phyloP scores from a whole-genome alignment of 2,113 vertebrate genomes.

The Otus sunia region DNA sequence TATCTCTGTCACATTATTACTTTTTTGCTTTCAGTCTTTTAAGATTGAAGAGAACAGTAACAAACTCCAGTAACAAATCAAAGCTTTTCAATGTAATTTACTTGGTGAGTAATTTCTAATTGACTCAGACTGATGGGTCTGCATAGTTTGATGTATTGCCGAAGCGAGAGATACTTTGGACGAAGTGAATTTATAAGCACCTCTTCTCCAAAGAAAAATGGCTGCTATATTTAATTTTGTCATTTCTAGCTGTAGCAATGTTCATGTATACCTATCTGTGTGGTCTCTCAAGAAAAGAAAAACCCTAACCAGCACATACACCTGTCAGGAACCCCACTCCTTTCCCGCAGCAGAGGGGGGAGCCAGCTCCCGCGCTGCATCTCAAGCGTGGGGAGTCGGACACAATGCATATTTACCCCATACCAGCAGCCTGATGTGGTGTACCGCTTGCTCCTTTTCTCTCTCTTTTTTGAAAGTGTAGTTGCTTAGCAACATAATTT shows the following conservation, averaged over 20 bases:
- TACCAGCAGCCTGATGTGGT: neutral
- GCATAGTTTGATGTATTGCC: constrained; percentile 74
- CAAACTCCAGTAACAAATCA: constrained; percentile 75
- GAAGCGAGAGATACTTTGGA: constrained; percentile 72
- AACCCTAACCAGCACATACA: neutral
- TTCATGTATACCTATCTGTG: constrained; percentile 57
- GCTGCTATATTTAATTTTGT: constrained; percentile 80
- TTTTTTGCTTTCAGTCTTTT: constrained; percentile 71
- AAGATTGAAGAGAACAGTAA: constrained; percentile 73
- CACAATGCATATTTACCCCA: neutral
- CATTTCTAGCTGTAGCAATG: constrained; percentile 70
- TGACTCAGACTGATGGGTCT: constrained; percentile 80
- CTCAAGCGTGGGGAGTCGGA: neutral
- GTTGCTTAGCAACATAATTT: constrained; percentile 71
- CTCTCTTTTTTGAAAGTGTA: neutral
- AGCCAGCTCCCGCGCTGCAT: neutral
- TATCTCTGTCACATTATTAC: constrained; percentile 75
- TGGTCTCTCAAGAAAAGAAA: neutral
- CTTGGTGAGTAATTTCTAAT: constrained; percentile 83
- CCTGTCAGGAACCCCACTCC: neutral
- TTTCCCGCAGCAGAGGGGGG: neutral
- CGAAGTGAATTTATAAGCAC: constrained; percentile 74
- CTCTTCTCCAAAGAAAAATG: constrained; percentile 78
- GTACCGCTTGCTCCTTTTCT: neutral
- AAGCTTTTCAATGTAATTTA: constrained; percentile 77